Evolutionary conservation across 2,113 vertebrate genomes (phyloP).

Genomic region (Sisor rabdophorus): DNA sequence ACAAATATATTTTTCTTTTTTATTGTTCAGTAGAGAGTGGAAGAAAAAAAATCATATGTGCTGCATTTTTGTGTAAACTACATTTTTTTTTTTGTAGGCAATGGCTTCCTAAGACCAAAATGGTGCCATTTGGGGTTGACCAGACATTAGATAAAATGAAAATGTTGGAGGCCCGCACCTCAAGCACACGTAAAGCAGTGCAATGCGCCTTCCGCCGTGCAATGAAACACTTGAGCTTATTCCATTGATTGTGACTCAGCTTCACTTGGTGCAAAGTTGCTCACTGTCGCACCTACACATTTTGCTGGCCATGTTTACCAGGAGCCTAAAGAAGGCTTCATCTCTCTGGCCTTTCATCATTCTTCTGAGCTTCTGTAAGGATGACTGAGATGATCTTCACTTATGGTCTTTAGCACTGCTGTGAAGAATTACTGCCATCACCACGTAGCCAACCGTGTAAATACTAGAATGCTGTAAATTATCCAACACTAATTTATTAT

Average conservation of each 20-base stretch:
- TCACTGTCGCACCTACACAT: conserved; percentile 22
- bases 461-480: conserved; percentile 57
- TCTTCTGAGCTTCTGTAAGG: conserved; percentile 60
- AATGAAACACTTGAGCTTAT: conserved; percentile 80
- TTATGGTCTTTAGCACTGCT: conserved; percentile 70
- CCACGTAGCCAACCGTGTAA: conserved; percentile 59
- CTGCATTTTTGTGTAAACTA: not conserved
- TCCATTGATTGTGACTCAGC: conserved; percentile 75
- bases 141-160: conserved; percentile 84
- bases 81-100: conserved; percentile 73
- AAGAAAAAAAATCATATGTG: not conserved
- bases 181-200: conserved; percentile 85
- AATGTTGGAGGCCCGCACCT: conserved; percentile 86
- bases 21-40: not conserved
- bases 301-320: conserved; percentile 20
- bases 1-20: not conserved
- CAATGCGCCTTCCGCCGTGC: conserved; percentile 84
- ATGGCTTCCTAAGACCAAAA: conserved; percentile 97
- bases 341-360: not conserved
- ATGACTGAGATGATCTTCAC: conserved; percentile 76
- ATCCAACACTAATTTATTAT: conserved; percentile 76
- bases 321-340: conserved; percentile 3
- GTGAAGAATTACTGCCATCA: conserved; percentile 69
- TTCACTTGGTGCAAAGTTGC: conserved; percentile 29
- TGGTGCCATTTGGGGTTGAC: conserved; percentile 87